These are phyloP conservation scores for Brachynemurus nebulosus DNA, from an alignment of 2,888 invertebrate species.

Conservation along the genomic window DNA sequence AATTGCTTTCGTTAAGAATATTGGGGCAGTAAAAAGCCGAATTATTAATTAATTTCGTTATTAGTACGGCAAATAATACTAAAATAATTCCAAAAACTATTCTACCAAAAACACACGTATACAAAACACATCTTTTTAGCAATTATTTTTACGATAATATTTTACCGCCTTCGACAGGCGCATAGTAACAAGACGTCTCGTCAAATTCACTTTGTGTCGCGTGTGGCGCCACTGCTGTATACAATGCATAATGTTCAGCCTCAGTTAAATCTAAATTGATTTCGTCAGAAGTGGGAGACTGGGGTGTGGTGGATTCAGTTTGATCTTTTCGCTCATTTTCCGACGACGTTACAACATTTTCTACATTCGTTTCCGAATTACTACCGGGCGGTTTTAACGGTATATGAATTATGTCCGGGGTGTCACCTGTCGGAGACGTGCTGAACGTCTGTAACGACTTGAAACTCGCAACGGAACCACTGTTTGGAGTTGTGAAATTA, in stretches of 20 bases:
- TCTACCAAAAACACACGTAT: neutral
- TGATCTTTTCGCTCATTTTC: constrained; percentile 10
- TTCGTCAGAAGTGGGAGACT: constrained; percentile 15
- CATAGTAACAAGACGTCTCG: constrained; percentile 75
- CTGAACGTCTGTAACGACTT: constrained; percentile 25
- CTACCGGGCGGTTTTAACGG: constrained; percentile 37
- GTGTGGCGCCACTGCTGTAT: constrained; percentile 73
- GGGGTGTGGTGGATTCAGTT: neutral
- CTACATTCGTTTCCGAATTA: neutral
- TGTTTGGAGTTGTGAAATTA: constrained; percentile 7
- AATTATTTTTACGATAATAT: constrained; percentile 41
- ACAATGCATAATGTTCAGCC: constrained; percentile 77
- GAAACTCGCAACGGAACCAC: constrained; percentile 22
- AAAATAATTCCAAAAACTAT: no score
- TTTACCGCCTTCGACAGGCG: constrained; percentile 66
- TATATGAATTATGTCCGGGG: constrained; percentile 49
- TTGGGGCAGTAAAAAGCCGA: no score
- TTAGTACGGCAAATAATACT: no score
- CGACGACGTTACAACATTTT: neutral
- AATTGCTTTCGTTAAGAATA: no score
- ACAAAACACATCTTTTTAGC: neutral
- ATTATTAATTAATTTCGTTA: no score
- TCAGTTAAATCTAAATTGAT: constrained; percentile 60
- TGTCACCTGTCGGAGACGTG: constrained; percentile 11
- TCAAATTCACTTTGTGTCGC: constrained; percentile 81